phyloP scores from a whole-genome alignment of 1,140 invertebrate species.

The Drosophila punjabiensis region DNA sequence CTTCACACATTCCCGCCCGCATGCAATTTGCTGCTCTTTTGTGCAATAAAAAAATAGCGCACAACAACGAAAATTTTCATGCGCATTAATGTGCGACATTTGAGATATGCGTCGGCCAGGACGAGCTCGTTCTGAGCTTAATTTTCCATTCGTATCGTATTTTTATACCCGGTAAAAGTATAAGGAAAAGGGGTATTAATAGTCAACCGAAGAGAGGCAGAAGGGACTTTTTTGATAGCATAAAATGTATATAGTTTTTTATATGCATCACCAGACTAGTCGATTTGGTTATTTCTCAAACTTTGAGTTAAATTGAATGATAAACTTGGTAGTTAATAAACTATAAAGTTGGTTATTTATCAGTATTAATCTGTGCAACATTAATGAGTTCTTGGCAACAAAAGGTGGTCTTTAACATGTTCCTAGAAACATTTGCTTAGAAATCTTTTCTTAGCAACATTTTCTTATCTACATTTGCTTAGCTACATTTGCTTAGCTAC shows the following conservation, averaged over 20 bases:
- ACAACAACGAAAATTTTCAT: constrained; percentile 53
- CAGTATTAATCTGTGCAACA: background rate
- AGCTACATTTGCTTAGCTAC: too few species aligned
- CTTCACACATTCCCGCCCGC: constrained; percentile 55
- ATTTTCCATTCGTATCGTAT: constrained; percentile 6
- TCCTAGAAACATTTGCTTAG: background rate
- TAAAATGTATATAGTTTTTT: background rate
- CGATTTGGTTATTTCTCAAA: background rate
- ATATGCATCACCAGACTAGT: background rate
- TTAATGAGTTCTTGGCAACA: background rate
- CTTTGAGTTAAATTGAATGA: background rate
- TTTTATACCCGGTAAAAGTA: background rate
- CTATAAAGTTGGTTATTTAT: background rate
- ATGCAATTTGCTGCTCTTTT: constrained; percentile 59
- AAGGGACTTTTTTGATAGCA: background rate
- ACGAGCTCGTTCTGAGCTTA: background rate
- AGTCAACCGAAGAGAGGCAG: background rate
- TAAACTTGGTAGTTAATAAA: background rate
- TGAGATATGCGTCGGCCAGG: constrained; percentile 35
- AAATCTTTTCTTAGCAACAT: background rate
- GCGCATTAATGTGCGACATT: constrained; percentile 71
- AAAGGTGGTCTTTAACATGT: background rate
- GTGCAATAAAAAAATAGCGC: constrained; percentile 49
- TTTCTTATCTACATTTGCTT: background rate
- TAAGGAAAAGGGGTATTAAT: background rate